A percentile compares a stretch with the other conserved stretches of the same genome.
phyloP scores from a whole-genome alignment of 2,888 invertebrate genomes.

The Drosophila basisetae region DNA sequence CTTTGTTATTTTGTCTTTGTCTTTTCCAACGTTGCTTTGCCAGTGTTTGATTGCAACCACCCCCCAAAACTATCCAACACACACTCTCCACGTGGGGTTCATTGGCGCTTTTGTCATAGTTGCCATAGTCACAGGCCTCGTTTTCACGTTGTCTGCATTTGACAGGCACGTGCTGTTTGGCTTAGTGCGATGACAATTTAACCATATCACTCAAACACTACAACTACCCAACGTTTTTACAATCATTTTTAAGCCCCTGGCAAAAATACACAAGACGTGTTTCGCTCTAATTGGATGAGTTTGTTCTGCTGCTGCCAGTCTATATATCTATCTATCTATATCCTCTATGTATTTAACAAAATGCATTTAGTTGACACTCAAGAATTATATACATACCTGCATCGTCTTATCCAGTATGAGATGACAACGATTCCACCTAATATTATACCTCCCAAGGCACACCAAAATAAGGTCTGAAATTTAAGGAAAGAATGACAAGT shows the following conservation, averaged over 20 bases:
- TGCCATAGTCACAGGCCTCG: constrained; percentile 28
- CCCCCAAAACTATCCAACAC: not conserved
- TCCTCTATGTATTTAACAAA: not conserved
- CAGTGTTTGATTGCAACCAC: constrained; percentile 40
- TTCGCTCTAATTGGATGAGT: constrained; percentile 41
- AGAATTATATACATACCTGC: constrained; percentile 83
- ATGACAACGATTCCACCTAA: constrained; percentile 85
- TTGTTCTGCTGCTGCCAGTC: constrained; percentile 3
- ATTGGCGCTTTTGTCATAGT: constrained; percentile 9
- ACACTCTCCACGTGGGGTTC: constrained; percentile 19
- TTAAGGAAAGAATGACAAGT: constrained; percentile 15
- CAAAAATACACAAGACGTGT: constrained; percentile 20
- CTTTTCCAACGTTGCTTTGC: constrained; percentile 50
- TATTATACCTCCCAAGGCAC: constrained; percentile 85
- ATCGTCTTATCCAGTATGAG: constrained; percentile 86
- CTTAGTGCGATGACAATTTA: constrained; percentile 61
- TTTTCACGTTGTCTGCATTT: constrained; percentile 50
- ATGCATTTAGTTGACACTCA: not conserved
- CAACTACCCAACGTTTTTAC: constrained; percentile 22
- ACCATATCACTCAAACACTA: constrained; percentile 20
- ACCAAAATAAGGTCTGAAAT: constrained; percentile 85
- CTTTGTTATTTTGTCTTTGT: constrained; percentile 45
- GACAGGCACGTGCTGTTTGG: constrained; percentile 65
- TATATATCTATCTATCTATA: constrained; percentile 1
- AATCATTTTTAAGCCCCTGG: constrained; percentile 5